phyloP scores from a whole-genome alignment of 2,797 vertebrate genomes.

The Muscicapa striata region DNA sequence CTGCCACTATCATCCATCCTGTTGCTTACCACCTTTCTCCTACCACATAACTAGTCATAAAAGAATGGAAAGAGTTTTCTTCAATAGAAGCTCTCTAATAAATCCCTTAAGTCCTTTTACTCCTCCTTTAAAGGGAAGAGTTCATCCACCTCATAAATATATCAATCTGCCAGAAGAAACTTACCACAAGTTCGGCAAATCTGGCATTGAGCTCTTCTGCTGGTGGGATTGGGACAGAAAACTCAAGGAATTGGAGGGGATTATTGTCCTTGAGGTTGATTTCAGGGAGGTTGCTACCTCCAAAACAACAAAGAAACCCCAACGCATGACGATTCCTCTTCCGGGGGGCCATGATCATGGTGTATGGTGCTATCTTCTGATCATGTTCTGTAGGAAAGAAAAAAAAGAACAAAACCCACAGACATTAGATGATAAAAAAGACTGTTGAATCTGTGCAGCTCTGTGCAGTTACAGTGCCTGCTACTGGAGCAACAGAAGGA shows the following conservation, averaged over 20 bases:
- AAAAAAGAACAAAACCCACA: not conserved
- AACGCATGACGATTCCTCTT: conserved; percentile 93
- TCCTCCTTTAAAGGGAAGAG: not conserved
- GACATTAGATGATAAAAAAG: not conserved
- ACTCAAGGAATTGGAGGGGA: conserved; percentile 93
- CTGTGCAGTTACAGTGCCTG: not conserved
- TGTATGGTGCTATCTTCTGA: conserved; percentile 86
- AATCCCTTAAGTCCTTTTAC: not conserved
- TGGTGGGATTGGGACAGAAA: conserved; percentile 92
- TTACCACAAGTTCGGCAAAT: conserved; percentile 97
- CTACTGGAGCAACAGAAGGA: not conserved
- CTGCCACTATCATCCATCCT: not conserved
- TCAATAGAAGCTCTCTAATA: not conserved
- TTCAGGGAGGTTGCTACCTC: conserved; percentile 89
- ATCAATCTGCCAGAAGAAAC: conserved; percentile 59
- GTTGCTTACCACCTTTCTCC: not conserved
- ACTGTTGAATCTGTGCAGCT: not conserved
- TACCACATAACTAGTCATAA: not conserved
- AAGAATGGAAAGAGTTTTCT: not conserved
- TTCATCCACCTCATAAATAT: not conserved
- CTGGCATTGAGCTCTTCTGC: conserved; percentile 92
- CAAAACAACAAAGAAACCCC: conserved; percentile 96
- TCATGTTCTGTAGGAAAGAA: conserved; percentile 83
- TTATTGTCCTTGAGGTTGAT: conserved; percentile 96
- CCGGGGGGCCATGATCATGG: conserved; percentile 90